Base-by-base conservation (phyloP, 2,797 vertebrate species). In the Silurus lanzhouensis region DNA sequence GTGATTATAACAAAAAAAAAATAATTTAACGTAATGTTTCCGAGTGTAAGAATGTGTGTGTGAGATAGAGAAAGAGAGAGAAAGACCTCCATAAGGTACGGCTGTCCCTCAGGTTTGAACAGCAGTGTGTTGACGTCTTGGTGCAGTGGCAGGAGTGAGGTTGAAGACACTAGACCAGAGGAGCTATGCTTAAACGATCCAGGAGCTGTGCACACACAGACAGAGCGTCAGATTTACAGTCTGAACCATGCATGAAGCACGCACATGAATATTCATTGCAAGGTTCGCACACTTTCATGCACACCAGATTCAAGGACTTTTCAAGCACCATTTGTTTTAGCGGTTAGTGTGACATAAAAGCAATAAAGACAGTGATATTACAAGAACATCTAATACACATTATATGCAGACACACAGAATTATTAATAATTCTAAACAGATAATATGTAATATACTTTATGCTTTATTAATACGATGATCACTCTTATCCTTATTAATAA, bases 81-180 rank as follows among this genome's bases (percentile, higher is more conserved):
- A 38, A 17, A 84, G 94, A 99, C 98, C 97, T 99, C 98, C 77
- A 98, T 94, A 87, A 99, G 94, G 91, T 98, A 99, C 63, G 95
- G 95, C 81, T 99, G 98, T 77, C 97, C 98, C 82, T 99, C 98
- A 13, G 97, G 95, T 88, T 97, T 95, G 93, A 99, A 99, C 81
- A 99, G 91, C 76, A 97, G 95, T 55, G 96, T 94, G 92, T 97
- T 95, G 74, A 99, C 96, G 91, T 99, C 97, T 5, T 96, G 88
- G 72, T 99, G 97, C 66, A 99, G 97, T 0, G 94, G 93, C 84
- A 99, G 91, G 55, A 98, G 96, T 79, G 93, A 91, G 2, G 96
- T 95, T 19, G 94, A 6, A 6, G 31, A 91, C 68, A 86, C 90
- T 87, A 96, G 77, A 86, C 92, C 95, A 78, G 93, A 94, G 44